A percentile compares a stretch with the other conserved stretches of the same genome.
These are phyloP conservation scores for Yponomeuta evonymella DNA, from an alignment of 2,888 invertebrate genomes.

Conservation along the genomic window DNA sequence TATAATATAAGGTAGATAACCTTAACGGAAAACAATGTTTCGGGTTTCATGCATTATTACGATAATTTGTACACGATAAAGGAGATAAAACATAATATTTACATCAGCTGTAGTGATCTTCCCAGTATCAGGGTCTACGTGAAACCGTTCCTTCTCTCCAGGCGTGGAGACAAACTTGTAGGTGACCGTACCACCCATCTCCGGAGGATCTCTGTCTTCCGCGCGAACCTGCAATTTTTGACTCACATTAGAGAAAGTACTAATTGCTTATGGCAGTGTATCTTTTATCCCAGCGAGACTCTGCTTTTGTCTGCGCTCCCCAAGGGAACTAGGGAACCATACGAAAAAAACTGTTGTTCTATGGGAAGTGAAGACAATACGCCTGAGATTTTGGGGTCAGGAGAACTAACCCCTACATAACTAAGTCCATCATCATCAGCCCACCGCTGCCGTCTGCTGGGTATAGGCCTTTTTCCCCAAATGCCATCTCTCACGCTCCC, in stretches of 20 bases:
- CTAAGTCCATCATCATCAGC: no score
- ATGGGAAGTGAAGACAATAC: no score
- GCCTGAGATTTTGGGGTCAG: no score
- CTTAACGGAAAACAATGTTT: no score
- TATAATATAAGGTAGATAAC: no score
- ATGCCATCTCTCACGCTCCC: no score
- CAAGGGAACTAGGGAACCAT: no score
- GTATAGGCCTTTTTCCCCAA: no score
- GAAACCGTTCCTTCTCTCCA: constrained; percentile 85
- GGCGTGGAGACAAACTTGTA: constrained; percentile 88
- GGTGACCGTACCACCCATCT: constrained; percentile 86
- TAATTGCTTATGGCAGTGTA: background rate
- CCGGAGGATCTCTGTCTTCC: constrained; percentile 82
- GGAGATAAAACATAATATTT: constrained; percentile 39
- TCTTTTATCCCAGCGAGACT: background rate
- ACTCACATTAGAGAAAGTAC: background rate
- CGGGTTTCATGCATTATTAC: no score
- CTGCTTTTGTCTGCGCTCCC: background rate
- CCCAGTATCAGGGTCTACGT: constrained; percentile 86
- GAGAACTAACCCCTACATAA: no score
- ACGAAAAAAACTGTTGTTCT: no score
- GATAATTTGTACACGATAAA: background rate
- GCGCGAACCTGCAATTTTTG: constrained; percentile 78
- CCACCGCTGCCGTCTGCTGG: no score
- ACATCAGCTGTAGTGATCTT: constrained; percentile 83